These are phyloP conservation scores for Macaca fascicularis DNA, from an alignment of 2,113 vertebrate genomes.

Conservation along the genomic window DNA sequence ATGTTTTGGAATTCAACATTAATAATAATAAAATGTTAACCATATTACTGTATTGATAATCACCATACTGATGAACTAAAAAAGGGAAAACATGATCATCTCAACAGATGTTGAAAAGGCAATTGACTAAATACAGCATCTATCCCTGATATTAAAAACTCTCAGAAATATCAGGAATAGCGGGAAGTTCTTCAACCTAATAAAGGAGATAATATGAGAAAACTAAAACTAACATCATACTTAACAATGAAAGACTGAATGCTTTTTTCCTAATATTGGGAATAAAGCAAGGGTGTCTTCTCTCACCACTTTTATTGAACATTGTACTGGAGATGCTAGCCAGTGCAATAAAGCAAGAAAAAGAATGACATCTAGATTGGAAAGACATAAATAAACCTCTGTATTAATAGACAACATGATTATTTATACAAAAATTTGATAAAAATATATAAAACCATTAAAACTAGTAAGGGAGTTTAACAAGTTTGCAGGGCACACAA, in stretches of 20 bases:
- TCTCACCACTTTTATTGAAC: background rate
- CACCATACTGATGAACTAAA: background rate
- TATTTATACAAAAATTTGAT: background rate
- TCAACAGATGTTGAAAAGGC: background rate
- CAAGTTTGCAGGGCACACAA: background rate
- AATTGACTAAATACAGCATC: background rate
- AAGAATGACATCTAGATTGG: background rate
- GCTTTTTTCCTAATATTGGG: background rate
- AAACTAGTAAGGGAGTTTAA: background rate
- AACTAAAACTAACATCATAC: background rate
- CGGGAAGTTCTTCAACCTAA: background rate
- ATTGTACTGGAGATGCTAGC: background rate
- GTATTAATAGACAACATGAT: background rate
- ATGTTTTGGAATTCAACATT: background rate
- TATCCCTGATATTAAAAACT: background rate
- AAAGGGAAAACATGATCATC: background rate
- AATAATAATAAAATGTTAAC: background rate
- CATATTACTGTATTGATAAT: background rate
- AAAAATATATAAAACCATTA: background rate
- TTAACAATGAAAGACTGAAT: background rate
- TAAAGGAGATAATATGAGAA: background rate
- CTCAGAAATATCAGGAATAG: background rate
- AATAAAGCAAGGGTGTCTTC: background rate
- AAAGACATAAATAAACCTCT: slow-evolving; percentile 11
- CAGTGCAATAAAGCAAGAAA: background rate